phyloP scores from a whole-genome alignment of 2,888 invertebrate genomes.

The Acronicta psi region DNA sequence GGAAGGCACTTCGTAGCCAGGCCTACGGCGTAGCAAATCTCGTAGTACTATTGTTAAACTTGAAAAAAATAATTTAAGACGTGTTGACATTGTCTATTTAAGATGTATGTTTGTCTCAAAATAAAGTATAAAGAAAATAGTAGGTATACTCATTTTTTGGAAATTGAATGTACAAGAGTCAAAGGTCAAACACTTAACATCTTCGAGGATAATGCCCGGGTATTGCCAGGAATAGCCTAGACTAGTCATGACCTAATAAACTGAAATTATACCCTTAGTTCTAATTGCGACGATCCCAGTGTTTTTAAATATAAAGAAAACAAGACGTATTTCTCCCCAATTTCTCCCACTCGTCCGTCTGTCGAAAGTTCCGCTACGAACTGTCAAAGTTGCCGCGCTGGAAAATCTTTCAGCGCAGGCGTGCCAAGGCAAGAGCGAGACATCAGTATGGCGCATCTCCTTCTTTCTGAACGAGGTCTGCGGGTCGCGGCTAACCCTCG shows the following conservation, averaged over 20 bases:
- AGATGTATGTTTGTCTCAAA: too few relatives aligned
- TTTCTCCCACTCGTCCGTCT: slow-evolving; percentile 45
- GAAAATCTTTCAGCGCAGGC: slow-evolving; percentile 71
- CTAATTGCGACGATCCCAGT: background rate
- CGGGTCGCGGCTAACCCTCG: slow-evolving; percentile 89
- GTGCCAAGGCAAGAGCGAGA: slow-evolving; percentile 67
- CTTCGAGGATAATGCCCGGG: too few relatives aligned
- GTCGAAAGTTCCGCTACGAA: slow-evolving; percentile 62
- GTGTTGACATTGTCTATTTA: too few relatives aligned
- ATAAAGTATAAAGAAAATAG: too few relatives aligned
- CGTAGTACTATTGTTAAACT: background rate
- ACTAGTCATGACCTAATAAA: background rate
- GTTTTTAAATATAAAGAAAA: background rate
- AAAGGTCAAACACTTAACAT: too few relatives aligned
- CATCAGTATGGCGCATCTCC: slow-evolving; percentile 65
- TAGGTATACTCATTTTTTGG: too few relatives aligned
- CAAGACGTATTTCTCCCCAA: slow-evolving; percentile 7
- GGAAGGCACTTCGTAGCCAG: slow-evolving; percentile 2
- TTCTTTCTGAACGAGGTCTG: slow-evolving; percentile 84
- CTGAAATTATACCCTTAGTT: background rate
- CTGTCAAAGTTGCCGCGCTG: slow-evolving; percentile 82
- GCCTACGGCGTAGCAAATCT: slow-evolving; percentile 6
- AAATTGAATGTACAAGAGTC: too few relatives aligned
- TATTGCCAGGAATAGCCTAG: background rate
- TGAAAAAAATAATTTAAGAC: too few relatives aligned